A percentile compares a stretch with the other conserved stretches of the same genome.
phyloP scores from a whole-genome alignment of 2,888 invertebrate genomes.

The Cordylochernes scorpioides region DNA sequence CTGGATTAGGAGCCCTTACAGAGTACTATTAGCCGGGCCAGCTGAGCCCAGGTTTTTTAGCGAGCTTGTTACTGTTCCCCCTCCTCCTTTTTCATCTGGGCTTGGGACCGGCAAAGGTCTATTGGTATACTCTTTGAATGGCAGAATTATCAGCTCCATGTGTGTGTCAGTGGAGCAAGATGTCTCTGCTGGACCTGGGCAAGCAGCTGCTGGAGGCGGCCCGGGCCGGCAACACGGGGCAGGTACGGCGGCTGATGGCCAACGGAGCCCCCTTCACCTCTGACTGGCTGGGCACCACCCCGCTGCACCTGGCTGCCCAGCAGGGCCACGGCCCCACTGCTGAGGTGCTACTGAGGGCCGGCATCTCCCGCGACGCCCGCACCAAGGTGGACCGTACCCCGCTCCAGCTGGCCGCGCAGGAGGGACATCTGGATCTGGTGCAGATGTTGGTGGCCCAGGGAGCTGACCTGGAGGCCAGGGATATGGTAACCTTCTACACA shows the following conservation, averaged over 20 bases:
- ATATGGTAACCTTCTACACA: constrained; percentile 36
- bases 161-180: no score
- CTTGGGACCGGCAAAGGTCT: no score
- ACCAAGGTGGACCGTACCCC: constrained; percentile 80
- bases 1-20: no score
- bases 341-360: constrained; percentile 51
- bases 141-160: no score
- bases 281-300: constrained; percentile 75
- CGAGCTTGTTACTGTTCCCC: no score
- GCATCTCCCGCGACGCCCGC: constrained; percentile 58
- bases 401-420: constrained; percentile 59
- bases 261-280: constrained; percentile 72
- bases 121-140: no score
- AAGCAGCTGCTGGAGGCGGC: constrained; percentile 52
- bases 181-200: constrained; percentile 36
- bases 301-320: constrained; percentile 59
- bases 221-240: constrained; percentile 44
- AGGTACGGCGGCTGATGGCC: constrained; percentile 46
- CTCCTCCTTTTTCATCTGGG: no score
- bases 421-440: constrained; percentile 48
- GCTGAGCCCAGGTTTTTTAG: no score
- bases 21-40: no score
- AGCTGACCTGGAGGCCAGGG: constrained; percentile 42
- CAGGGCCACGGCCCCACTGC: constrained; percentile 34
- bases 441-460: constrained; percentile 37